Evolutionary conservation across 2,113 vertebrate species (phyloP), one percentile per base, ranked within the genome.

Genomic region (Pituophis catenifer): DNA sequence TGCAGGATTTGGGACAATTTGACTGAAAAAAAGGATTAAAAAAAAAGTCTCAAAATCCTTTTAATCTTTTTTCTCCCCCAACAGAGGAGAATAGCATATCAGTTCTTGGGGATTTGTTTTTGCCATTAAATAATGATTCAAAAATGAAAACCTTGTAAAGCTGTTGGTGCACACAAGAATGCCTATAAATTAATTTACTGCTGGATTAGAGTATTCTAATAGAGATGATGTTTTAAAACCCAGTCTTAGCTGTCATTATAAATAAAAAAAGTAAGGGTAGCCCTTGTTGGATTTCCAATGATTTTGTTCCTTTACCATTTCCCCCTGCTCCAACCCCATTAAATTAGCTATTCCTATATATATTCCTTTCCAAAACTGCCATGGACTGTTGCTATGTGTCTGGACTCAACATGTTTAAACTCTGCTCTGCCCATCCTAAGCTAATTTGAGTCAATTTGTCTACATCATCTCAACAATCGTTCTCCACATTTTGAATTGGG

Each of bases 401-500:
- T 96, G 94, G 93, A 75, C 96, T 95, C 96, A 96, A 97, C 97
- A 96, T 96, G 96, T 97, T 97, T 98, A 96, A 97, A 98, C 98
- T 98, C 98, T 97, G 97, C 97, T 94, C 96, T 97, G 97, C 97
- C 97, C 97, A 93, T 97, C 97, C 98, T 98, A 97, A 98, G 98
- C 98, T 98, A 98, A 98, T 98, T 98, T 98, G 97, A 97, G 97
- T 98, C 98, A 98, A 98, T 98, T 98, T 98, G 98, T 98, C 98
- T 98, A 97, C 97, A 98, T 98, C 97, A 97, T 95, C 97, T 95
- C 97, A 97, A 98, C 97, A 98, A 98, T 98, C 96, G 90, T 97
- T 62, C 96, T 93, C 95, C 96, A 96, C 96, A 88, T 97, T 97
- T 96, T 96, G 97, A 97, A 93, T 96, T 96, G 95, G 95, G 93